phyloP scores from a whole-genome alignment of 1,140 invertebrate species.

The Hyles vespertilio region DNA sequence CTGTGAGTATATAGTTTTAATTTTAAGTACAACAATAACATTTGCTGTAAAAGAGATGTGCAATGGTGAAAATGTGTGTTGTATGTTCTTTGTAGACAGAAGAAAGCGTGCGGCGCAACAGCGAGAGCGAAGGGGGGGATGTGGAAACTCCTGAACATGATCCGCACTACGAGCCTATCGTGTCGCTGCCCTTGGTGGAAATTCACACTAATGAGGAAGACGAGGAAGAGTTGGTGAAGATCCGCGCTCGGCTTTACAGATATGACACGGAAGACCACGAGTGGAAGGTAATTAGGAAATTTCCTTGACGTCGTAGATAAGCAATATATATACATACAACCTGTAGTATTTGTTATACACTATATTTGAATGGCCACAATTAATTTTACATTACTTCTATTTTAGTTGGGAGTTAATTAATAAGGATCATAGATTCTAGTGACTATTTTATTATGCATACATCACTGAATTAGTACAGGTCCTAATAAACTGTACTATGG shows the following conservation, averaged over 20 bases:
- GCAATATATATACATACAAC: too few relatives aligned
- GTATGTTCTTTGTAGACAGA: slow-evolving; percentile 41
- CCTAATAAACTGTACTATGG: too few relatives aligned
- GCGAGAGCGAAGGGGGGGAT: slow-evolving; percentile 61
- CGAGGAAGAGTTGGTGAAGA: slow-evolving; percentile 84
- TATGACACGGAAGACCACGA: slow-evolving; percentile 75
- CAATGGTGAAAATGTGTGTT: neutral
- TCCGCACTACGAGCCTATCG: slow-evolving; percentile 86
- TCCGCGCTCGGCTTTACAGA: slow-evolving; percentile 78
- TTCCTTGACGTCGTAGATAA: neutral
- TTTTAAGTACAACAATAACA: neutral
- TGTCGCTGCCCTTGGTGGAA: slow-evolving; percentile 84
- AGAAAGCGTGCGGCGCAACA: slow-evolving; percentile 62
- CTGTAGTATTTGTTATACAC: neutral
- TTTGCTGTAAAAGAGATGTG: neutral
- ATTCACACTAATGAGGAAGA: slow-evolving; percentile 89
- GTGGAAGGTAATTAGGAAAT: slow-evolving; percentile 77
- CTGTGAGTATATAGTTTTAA: slow-evolving; percentile 12
- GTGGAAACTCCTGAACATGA: slow-evolving; percentile 76
- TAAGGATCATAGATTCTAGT: too few relatives aligned
- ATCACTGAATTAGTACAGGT: too few relatives aligned
- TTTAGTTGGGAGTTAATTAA: too few relatives aligned
- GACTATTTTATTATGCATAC: too few relatives aligned
- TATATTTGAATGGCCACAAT: neutral
- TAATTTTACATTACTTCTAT: too few relatives aligned